These are phyloP conservation scores for Eucera pruinosa DNA, from an alignment of 2,888 invertebrate genomes.

Conservation along the genomic window DNA sequence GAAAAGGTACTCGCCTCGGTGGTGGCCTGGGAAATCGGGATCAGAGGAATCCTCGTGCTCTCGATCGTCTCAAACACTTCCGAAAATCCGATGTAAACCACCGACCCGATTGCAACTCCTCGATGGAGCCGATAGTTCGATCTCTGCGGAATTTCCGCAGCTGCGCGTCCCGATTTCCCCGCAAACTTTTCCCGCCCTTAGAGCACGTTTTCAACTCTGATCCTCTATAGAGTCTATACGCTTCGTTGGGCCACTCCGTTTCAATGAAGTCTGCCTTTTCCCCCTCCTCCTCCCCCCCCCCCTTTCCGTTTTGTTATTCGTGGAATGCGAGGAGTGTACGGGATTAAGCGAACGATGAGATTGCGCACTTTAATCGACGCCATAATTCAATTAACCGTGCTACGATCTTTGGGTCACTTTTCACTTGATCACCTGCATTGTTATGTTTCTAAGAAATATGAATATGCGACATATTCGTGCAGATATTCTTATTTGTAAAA, in stretches of 20 bases:
- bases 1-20: not conserved
- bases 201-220: not conserved
- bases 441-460: too few relatives aligned
- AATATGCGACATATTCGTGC: too few relatives aligned
- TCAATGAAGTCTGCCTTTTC: not conserved
- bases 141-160: conserved; percentile 45
- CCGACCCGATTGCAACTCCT: conserved; percentile 41
- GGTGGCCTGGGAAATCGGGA: conserved; percentile 3
- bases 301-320: not conserved
- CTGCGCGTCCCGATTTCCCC: conserved; percentile 23
- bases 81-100: conserved; percentile 57
- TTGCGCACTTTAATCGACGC: conserved; percentile 8
- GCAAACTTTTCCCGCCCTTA: not conserved
- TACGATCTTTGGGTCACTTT: too few relatives aligned
- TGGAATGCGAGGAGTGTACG: not conserved
- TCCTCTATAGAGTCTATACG: not conserved
- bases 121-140: conserved; percentile 32
- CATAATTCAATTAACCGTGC: conserved; percentile 7
- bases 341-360: not conserved
- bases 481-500: too few relatives aligned
- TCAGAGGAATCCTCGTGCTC: not conserved
- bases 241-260: not conserved
- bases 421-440: too few relatives aligned
- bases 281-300: too few relatives aligned
- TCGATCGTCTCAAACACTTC: conserved; percentile 34